Evolutionary conservation across 2,797 vertebrate species (phyloP).

Genomic region (Myotis findleyi): DNA sequence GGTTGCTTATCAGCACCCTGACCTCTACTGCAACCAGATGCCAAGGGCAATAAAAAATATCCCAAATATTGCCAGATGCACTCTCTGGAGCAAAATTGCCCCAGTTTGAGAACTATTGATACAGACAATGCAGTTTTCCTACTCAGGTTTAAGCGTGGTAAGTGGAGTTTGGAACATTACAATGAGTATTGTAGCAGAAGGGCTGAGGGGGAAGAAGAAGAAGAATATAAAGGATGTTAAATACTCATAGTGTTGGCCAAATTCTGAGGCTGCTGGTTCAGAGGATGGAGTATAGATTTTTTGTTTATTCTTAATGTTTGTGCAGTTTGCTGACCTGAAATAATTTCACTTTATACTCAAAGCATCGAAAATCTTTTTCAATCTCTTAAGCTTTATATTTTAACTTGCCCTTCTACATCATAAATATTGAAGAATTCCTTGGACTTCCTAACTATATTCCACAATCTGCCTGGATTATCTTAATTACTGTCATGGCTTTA

Average conservation of each 20-base stretch:
- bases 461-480: not conserved
- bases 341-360: not conserved
- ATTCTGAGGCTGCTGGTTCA: not conserved
- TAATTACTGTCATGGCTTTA: not conserved
- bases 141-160: not conserved
- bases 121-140: not conserved
- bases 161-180: not conserved
- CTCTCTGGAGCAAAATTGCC: not conserved
- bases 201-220: not conserved
- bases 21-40: not conserved
- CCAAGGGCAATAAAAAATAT: not conserved
- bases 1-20: not conserved
- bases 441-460: not conserved
- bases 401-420: not conserved
- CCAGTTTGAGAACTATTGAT: not conserved
- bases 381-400: constrained; percentile 34
- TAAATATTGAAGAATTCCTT: constrained; percentile 11
- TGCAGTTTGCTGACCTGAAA: not conserved
- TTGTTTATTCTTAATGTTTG: not conserved
- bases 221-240: not conserved
- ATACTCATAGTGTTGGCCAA: not conserved
- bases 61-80: not conserved
- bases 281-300: not conserved
- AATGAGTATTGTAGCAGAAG: not conserved
- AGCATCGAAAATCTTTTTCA: not conserved